Evolutionary conservation across 2,888 invertebrate genomes (phyloP), one percentile per base, ranked within the genome.

Genomic region (Drosophila putrida): DNA sequence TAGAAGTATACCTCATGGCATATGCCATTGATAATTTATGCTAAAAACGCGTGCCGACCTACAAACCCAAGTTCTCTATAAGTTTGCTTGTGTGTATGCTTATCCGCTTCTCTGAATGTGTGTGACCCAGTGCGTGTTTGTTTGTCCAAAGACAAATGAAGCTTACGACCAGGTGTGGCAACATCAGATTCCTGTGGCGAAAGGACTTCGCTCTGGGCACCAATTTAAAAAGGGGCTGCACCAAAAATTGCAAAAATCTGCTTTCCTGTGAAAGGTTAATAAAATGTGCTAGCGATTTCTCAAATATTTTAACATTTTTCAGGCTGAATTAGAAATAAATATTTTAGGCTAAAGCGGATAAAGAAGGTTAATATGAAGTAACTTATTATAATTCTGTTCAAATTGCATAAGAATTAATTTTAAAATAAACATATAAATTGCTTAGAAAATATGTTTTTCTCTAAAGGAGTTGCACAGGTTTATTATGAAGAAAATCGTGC

Each of bases 21-120:
- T 70, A 81, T 84, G 85, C 71, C 68, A 71, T 67, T 58, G 68
- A 67, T 76, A 87, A 87, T 84, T 84, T 84, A 84, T 87, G 75
- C 84, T 87, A 51, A 71, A 83, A 81, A 65, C 75, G 81, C 83
- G 84, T 86, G 84, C 74, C 73, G 51, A 67, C 46, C 61, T 50
- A 64, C 57, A 61, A 68, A 49, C 63, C 28, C 43, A 53, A 20
- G 33, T 39, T 61, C 4, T 35, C 8, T 15, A 8, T 31, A 25
- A 31, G 47, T 28, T 38, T 41, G 1, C 38, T 27, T 44, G 20
- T 35, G 33, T 53, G 9, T 11, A 8, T 33, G 27, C 8, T 9
- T 31, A 6, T 31, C 0, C 3, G 31, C 8, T 28, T 51, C 25
- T 49, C 8, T 66, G 50, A 20, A 33, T 39, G 9, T 25, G 11